A percentile compares a stretch with the other conserved stretches of the same genome.
Conservation (phyloP, 2,113 vertebrate genomes). For the Engraulis encrasicolus region DNA sequence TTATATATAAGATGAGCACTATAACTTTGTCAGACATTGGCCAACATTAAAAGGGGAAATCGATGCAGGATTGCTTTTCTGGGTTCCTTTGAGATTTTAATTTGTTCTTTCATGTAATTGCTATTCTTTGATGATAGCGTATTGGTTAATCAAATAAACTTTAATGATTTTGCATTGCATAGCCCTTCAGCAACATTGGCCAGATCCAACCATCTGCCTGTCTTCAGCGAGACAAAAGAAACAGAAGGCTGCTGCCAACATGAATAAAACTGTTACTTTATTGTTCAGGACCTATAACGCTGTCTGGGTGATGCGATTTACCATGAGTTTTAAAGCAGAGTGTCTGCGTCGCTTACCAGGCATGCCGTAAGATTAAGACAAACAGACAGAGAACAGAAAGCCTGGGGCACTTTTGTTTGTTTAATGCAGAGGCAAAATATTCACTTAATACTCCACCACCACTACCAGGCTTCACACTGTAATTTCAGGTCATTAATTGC, state of each 20-base stretch:
- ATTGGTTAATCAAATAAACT: conserved; percentile 15
- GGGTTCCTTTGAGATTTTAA: background rate
- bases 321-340: background rate
- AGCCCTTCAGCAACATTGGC: background rate
- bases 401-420: background rate
- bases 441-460: background rate
- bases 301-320: background rate
- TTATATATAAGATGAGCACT: background rate
- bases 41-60: background rate
- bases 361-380: background rate
- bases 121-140: background rate
- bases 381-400: background rate
- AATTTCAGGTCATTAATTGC: background rate
- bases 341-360: background rate
- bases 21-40: background rate
- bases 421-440: background rate
- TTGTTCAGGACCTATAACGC: background rate
- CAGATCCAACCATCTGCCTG: background rate
- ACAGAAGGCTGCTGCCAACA: background rate
- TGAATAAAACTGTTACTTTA: background rate
- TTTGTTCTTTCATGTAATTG: background rate
- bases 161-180: background rate
- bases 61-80: background rate
- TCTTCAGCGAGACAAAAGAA: background rate
- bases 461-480: background rate